Conservation (phyloP, 2,113 vertebrate genomes). For the Climacteris rufus region DNA sequence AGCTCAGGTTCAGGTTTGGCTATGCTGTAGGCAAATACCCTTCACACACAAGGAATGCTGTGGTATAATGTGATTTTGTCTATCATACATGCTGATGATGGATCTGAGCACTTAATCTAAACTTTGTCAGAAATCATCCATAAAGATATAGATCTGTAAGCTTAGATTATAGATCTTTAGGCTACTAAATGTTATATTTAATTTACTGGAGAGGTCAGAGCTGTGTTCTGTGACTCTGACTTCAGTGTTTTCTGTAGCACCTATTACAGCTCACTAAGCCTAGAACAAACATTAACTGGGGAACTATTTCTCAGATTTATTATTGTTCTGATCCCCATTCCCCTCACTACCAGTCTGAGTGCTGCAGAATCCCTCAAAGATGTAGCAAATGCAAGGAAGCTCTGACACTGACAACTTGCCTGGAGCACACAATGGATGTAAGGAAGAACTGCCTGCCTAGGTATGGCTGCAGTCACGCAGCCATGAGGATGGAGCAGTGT, state of each 20-base stretch:
- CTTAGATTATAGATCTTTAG: not conserved
- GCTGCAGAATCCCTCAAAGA: not conserved
- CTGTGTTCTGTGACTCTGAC: not conserved
- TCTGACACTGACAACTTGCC: not conserved
- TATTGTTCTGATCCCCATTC: not conserved
- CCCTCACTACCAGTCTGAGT: not conserved
- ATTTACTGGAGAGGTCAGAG: not conserved
- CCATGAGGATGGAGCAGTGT: not conserved
- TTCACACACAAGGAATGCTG: not conserved
- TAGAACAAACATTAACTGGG: not conserved
- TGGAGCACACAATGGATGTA: not conserved
- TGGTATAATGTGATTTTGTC: not conserved
- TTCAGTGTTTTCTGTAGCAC: accelerated
- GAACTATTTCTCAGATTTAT: not conserved
- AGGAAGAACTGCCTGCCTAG: not conserved
- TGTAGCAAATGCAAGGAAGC: not conserved
- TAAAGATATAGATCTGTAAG: not conserved
- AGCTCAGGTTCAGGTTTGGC: not conserved
- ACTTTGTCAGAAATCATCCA: not conserved
- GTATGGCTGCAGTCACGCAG: not conserved
- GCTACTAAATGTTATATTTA: not conserved
- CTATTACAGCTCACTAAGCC: not conserved
- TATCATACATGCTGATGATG: not conserved
- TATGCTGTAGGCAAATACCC: not conserved
- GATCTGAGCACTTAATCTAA: not conserved